Evolutionary conservation across 2,888 invertebrate genomes (phyloP), one percentile per base, ranked within the genome.

Genomic region (Stomorhina lunata): DNA sequence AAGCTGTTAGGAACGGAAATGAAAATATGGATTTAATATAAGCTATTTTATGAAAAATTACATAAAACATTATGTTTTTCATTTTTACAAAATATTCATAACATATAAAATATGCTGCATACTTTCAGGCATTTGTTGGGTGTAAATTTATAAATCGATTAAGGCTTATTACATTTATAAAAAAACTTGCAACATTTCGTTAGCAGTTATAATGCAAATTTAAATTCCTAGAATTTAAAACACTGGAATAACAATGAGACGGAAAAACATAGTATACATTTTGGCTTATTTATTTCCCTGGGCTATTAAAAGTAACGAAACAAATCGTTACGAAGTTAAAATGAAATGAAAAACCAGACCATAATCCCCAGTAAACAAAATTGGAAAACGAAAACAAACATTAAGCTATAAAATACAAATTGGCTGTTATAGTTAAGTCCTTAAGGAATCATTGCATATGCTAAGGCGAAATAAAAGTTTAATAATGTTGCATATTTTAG

Each of bases 131-230:
- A 29, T 50, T 71, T 50, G 2, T 9, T 32, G 12, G 40, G 12
- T 34, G 32, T 43, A 25, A 55, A 53, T 27, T 5, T 53, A 53
- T 55, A 78, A 78, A 78, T 77, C 61, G 69, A 78, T 78, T 78
- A 78, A 20, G 20, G 6, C 2, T 77, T 61, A 17, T 61, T 45
- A 40, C 43, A 40, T 32, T 65, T 32, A 12, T 9, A 32, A 22
- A 10, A 45, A 12, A 2, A 9, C 12, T 4, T 20, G 4, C 12
- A 37, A 3, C 37, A 37, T 12, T 9, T n/a, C 12, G 4, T 10
- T 4, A 4, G n/a, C n/a, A 10, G 1, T n/a, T 10, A 37, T n/a
- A 37, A 37, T n/a, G 37, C n/a, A 37, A 2, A n/a, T n/a, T n/a
- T n/a, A 37, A 37, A 37, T 37, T 37, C 2, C 1, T 1, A n/a